Percentiles rank a stretch among this genome's conserved stretches.
Conservation (phyloP, 1,140 invertebrate species). For the Plodia interpunctella region DNA sequence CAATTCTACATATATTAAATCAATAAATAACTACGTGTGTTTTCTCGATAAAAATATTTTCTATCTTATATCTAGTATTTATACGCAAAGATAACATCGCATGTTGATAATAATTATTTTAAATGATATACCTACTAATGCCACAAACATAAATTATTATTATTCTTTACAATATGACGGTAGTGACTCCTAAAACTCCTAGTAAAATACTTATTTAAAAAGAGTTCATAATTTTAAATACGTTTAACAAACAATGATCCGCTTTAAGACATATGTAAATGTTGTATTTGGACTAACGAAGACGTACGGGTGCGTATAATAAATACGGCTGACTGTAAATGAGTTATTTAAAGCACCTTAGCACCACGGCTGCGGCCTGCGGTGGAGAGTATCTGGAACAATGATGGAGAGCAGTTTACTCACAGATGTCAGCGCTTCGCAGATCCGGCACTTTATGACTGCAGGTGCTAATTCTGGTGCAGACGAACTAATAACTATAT, state of each 20-base stretch:
- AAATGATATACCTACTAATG: too few species aligned
- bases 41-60: background rate
- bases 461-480: background rate
- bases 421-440: background rate
- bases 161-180: too few species aligned
- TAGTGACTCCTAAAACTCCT: too few species aligned
- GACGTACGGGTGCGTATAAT: constrained; percentile 17
- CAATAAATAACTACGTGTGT: too few species aligned
- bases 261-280: constrained; percentile 8
- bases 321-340: constrained; percentile 5
- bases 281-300: constrained; percentile 19
- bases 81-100: too few species aligned
- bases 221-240: too few species aligned
- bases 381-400: constrained; percentile 35
- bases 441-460: background rate
- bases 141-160: too few species aligned
- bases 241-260: background rate
- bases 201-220: too few species aligned
- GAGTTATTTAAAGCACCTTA: constrained; percentile 18
- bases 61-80: too few species aligned
- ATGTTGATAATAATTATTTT: too few species aligned
- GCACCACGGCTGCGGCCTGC: constrained; percentile 12
- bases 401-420: constrained; percentile 15
- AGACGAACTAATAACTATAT: background rate
- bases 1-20: too few species aligned